These are phyloP conservation scores for Champsocephalus esox DNA, from an alignment of 2,797 vertebrate genomes.

Conservation along the genomic window DNA sequence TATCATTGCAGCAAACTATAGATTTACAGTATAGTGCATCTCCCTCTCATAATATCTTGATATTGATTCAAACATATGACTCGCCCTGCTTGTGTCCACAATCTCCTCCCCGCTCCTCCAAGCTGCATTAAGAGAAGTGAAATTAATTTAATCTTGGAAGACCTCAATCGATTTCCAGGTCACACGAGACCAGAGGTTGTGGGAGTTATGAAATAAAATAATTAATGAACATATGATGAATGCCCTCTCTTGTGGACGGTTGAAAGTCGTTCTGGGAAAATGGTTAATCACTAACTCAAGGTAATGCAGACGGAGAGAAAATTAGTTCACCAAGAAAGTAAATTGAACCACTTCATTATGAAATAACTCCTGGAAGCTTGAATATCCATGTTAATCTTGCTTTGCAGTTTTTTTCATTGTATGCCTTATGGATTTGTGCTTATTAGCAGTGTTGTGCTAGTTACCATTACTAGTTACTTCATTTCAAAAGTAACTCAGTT, in stretches of 20 bases:
- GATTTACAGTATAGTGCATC: conserved; percentile 2
- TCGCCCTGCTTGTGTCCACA: conserved; percentile 24
- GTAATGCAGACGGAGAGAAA: conserved; percentile 8
- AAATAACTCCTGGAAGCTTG: conserved; percentile 12
- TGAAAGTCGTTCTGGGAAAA: conserved; percentile 43
- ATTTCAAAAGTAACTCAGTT: too few species aligned
- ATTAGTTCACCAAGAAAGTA: conserved; percentile 10
- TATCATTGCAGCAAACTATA: not conserved
- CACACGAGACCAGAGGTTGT: conserved; percentile 42
- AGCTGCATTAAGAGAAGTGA: conserved; percentile 28
- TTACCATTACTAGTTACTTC: too few species aligned
- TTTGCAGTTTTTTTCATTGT: not conserved
- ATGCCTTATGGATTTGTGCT: not conserved
- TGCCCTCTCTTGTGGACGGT: conserved; percentile 25
- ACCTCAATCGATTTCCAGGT: conserved; percentile 58
- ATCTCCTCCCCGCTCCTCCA: conserved; percentile 9
- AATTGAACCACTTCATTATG: conserved; percentile 23
- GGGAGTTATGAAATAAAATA: conserved; percentile 55
- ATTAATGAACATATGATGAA: conserved; percentile 44
- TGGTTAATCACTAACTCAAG: conserved; percentile 33
- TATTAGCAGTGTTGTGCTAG: too few species aligned
- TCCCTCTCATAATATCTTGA: conserved; percentile 6
- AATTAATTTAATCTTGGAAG: conserved; percentile 40
- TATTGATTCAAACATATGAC: conserved; percentile 48
- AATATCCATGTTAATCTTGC: conserved; percentile 3